Percentiles rank a stretch among this genome's conserved stretches.
phyloP scores from a whole-genome alignment of 2,888 invertebrate species.

The Tillus elongatus region DNA sequence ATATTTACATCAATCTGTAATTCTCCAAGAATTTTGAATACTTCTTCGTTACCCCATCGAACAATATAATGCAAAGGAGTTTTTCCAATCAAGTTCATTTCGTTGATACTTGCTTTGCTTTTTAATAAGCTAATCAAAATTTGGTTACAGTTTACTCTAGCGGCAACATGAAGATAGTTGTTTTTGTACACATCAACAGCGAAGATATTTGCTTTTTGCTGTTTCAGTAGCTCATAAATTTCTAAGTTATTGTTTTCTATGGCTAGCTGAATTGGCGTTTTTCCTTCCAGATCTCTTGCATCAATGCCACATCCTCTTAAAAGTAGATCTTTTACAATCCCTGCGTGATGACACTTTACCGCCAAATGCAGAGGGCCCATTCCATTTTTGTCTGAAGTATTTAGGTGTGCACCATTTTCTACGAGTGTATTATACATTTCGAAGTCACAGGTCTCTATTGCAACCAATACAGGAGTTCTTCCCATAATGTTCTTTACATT shows the following conservation, averaged over 20 bases:
- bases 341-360: not conserved
- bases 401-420: not conserved
- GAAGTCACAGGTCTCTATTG: not conserved
- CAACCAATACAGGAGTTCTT: not conserved
- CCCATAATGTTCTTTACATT: not conserved
- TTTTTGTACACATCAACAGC: not conserved
- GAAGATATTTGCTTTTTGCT: not conserved
- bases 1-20: not conserved
- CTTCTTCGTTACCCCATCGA: not conserved
- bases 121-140: not conserved
- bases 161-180: not conserved
- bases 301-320: not conserved
- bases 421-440: not conserved
- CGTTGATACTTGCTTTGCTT: not conserved
- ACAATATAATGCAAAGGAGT: constrained; percentile 1
- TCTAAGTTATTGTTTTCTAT: not conserved
- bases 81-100: not conserved
- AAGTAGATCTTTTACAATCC: not conserved
- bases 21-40: not conserved
- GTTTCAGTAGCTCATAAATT: not conserved
- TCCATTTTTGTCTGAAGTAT: not conserved
- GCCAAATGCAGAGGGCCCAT: not conserved
- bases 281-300: not conserved
- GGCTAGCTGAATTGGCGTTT: not conserved
- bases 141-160: not conserved